These are phyloP conservation scores for Sebastes reedi DNA, from an alignment of 2,797 vertebrate genomes.

Conservation along the genomic window DNA sequence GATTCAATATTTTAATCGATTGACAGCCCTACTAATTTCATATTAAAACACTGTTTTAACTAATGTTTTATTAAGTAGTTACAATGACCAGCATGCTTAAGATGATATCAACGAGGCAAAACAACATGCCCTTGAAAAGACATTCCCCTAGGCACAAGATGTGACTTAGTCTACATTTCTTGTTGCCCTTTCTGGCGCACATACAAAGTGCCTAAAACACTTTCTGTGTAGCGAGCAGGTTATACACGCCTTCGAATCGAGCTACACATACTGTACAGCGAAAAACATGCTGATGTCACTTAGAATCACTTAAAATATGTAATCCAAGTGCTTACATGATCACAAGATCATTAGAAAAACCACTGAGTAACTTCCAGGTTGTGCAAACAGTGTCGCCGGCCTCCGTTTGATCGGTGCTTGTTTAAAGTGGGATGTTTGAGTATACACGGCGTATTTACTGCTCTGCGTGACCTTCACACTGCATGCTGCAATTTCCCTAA, in stretches of 20 bases:
- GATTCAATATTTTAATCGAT: fast-evolving
- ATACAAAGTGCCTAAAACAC: not conserved
- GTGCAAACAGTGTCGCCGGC: slow-evolving; percentile 13
- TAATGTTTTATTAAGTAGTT: not conserved
- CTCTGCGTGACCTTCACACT: slow-evolving; percentile 57
- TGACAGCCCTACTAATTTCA: not conserved
- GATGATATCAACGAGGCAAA: not conserved
- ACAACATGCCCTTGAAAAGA: not conserved
- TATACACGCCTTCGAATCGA: not conserved
- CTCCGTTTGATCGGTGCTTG: slow-evolving; percentile 11
- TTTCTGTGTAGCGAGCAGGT: not conserved
- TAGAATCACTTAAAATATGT: not conserved
- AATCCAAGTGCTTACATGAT: not conserved
- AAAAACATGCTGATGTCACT: not conserved
- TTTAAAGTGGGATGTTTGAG: slow-evolving; percentile 52
- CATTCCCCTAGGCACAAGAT: not conserved
- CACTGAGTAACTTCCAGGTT: slow-evolving; percentile 2
- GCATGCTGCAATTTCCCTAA: slow-evolving; percentile 59
- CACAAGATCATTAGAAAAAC: not conserved
- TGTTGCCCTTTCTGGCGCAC: not conserved
- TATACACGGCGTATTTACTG: slow-evolving; percentile 25
- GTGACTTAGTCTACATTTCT: not conserved
- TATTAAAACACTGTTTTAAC: not conserved
- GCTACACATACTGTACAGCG: not conserved
- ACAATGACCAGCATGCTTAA: not conserved